Percentiles rank a stretch among this genome's conserved stretches.
Conservation (phyloP, 2,888 invertebrate genomes). For the Drosophila anomelani region DNA sequence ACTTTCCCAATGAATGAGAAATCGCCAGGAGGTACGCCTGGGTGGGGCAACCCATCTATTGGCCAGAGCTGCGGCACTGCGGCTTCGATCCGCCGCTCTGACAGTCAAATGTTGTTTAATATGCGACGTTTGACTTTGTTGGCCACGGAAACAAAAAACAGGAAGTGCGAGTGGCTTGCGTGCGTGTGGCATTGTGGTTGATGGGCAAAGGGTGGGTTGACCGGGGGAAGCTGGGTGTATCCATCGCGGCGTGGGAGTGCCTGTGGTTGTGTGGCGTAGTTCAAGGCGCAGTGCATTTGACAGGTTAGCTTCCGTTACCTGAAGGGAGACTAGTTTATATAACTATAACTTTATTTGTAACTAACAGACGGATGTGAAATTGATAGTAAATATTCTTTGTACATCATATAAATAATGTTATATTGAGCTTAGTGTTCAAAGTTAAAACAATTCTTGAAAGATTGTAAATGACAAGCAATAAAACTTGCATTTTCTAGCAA, state of each 20-base stretch:
- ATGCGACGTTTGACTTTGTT: constrained; percentile 54
- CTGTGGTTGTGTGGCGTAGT: constrained; percentile 8
- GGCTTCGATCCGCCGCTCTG: constrained; percentile 35
- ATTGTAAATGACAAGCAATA: not conserved
- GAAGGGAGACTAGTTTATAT: not conserved
- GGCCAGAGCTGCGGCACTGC: constrained; percentile 5
- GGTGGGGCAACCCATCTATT: not conserved
- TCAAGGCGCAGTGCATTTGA: constrained; percentile 27
- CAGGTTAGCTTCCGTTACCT: constrained; percentile 19
- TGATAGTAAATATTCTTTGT: not conserved
- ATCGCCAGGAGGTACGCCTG: constrained; percentile 21
- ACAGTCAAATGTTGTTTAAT: constrained; percentile 52
- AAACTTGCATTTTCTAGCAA: not conserved
- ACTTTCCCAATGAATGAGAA: constrained; percentile 30
- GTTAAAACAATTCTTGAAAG: too few species aligned
- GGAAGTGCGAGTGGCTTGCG: constrained; percentile 39
- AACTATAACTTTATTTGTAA: not conserved
- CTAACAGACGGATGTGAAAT: not conserved
- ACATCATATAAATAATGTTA: not conserved
- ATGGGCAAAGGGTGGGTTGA: constrained; percentile 1
- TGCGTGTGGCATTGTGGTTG: constrained; percentile 38
- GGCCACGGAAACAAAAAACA: constrained; percentile 43
- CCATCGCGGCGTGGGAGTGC: not conserved
- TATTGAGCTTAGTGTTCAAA: not conserved
- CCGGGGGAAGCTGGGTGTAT: constrained; percentile 8